A percentile compares a stretch with the other conserved stretches of the same genome.
phyloP scores from a whole-genome alignment of 2,113 vertebrate genomes.

The Rana temporaria region DNA sequence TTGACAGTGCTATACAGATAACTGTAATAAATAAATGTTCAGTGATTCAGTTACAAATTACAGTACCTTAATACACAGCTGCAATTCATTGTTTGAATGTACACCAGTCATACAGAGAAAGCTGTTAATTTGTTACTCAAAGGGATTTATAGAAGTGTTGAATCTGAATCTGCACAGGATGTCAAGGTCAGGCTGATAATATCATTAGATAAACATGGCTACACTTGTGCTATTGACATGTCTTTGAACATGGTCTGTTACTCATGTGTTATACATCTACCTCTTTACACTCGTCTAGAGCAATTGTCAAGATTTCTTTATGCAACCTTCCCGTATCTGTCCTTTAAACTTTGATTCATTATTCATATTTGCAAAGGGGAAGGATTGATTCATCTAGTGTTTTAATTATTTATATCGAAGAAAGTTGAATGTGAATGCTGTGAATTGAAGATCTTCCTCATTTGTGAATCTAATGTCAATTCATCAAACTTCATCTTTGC shows the following conservation, averaged over 20 bases:
- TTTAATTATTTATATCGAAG: slow-evolving; percentile 46
- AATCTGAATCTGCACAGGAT: background rate
- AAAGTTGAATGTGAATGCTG: background rate
- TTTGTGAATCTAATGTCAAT: background rate
- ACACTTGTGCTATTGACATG: background rate
- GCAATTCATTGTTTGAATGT: no score
- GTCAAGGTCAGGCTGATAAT: background rate
- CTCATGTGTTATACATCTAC: background rate
- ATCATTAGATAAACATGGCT: background rate
- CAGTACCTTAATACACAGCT: no score
- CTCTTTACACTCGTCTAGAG: background rate
- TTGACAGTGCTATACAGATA: no score
- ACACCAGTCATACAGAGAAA: background rate
- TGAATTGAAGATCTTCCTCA: background rate
- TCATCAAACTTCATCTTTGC: background rate
- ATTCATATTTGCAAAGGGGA: slow-evolving; percentile 43
- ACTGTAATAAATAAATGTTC: no score
- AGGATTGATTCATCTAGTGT: slow-evolving; percentile 3
- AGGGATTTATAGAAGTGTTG: background rate
- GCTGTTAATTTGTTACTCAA: background rate
- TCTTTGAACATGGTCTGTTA: background rate
- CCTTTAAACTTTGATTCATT: slow-evolving; percentile 49
- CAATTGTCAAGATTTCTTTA: background rate
- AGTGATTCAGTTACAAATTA: no score
- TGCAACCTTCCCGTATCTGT: slow-evolving; percentile 8